phyloP scores from a whole-genome alignment of 2,113 vertebrate species.

The Mastomys coucha region DNA sequence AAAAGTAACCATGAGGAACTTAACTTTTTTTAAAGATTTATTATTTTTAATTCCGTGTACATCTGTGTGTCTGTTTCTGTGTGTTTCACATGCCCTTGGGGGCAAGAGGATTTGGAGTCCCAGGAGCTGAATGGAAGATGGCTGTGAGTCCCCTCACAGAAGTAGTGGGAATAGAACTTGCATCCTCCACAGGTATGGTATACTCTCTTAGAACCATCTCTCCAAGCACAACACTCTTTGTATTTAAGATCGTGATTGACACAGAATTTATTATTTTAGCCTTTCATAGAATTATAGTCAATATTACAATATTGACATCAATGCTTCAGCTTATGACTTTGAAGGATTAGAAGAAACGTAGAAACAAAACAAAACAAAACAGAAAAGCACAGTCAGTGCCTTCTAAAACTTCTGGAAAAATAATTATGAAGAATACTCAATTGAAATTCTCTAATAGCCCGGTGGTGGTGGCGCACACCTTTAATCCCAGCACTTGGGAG shows the following conservation, averaged over 20 bases:
- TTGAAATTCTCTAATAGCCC: conserved; percentile 23
- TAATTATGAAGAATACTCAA: background rate
- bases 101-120: background rate
- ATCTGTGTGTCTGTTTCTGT: background rate
- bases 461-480: too few species aligned
- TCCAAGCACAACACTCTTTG: background rate
- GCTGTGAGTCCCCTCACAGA: background rate
- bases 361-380: background rate
- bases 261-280: background rate
- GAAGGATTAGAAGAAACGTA: background rate
- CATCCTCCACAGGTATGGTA: background rate
- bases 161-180: background rate
- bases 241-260: background rate
- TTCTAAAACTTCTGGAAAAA: background rate
- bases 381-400: background rate
- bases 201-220: background rate
- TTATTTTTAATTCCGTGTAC: background rate
- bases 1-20: background rate
- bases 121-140: background rate
- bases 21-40: background rate
- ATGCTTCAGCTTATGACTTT: background rate
- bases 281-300: background rate
- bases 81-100: background rate
- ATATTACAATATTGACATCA: background rate
- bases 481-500: too few species aligned